Evolutionary conservation across 1,140 invertebrate genomes (phyloP), one percentile per base, ranked within the genome.

Genomic region (Proctacanthus coquilletti): DNA sequence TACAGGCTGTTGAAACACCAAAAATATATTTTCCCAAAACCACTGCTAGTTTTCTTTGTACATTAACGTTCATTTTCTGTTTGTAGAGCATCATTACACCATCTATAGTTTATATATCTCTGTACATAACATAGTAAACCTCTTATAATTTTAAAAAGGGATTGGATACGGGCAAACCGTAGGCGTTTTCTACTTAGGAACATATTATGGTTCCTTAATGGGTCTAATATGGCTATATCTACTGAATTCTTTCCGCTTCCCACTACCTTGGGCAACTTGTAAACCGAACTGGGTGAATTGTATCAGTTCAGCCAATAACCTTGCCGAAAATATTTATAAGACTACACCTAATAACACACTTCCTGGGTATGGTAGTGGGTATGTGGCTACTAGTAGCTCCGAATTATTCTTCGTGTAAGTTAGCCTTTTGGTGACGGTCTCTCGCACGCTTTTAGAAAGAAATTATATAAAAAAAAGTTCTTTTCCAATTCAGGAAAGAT

Each of bases 121-220:
- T 21, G 10, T 19, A 8, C 33, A n/a, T 21, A 18, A 30, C 19
- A 30, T 36, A 38, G 27, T 18, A 36, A 19, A 45, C 40, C 29
- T 18, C 10, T 21, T 13, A 48, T 31, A 40, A 30, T 43, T 30
- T 39, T 29, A 21, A 31, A 32, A 51, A 84, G 82, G 83, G 39
- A 71, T 85, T 42, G 83, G 82, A 15, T 72, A 72, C 57, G 78
- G 77, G 9, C 82, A 84, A 66, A 67, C 80, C 44, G 72, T 80
- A 41, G 74, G 77, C 5, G 75, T 75, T 41, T 66, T 74, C 2
- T 70, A 75, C 38, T 70, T 84, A 21, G 62, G 51, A 34, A 71
- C 71, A 17, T 85, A 84, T 54, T 85, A 84, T 57, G 80, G 74
- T 43, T 70, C 73, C 2, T 60, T 81, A 21, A 75, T 81, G 66